Base-by-base conservation (phyloP, 1,140 invertebrate genomes). In the Camponotus pennsylvanicus region DNA sequence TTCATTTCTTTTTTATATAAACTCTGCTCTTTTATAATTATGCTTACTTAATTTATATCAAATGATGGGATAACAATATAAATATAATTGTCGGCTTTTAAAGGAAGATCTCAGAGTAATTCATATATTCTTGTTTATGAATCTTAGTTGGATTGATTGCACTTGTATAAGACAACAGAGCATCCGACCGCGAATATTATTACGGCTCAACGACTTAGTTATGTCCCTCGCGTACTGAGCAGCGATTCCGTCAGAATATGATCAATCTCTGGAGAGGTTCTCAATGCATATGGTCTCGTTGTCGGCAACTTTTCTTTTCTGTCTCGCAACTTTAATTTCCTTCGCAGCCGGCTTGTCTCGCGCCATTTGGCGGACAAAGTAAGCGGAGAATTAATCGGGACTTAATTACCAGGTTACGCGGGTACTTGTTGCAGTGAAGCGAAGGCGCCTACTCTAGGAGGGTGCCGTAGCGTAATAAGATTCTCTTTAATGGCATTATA, bases 401-500 rank as follows among this genome's bases (percentile, higher is more conserved):
- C 92, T 93, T 94, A 92, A 93, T 94, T 93, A 94, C 92, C 90
- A 90, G 85, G 89, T 91, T 91, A 91, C 88, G 86, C 85, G 91
- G 86, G 86, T 94, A 94, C 93, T 94, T 95, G 94, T 94, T 95
- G 93, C 93, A 92, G 93, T 84, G 86, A 88, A 91, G 90, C 91
- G 86, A 89, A 90, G 84, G 85, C 86, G 85, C 88, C 89, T 88
- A 77, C 75, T 32, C 83, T 80, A 83, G 88, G 92, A 94, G 93
- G 92, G 92, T 86, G 87, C 85, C 90, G 85, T 89, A 86, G 85
- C 91, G 93, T 95, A 95, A 95, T 94, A 94, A 95, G 93, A 94
- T 95, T 95, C 92, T 91, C 94, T 95, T 94, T 95, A 95, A 95
- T 95, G 93, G 94, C 93, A 93, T 95, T 95, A 95, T 93, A 95